Base-by-base conservation (phyloP, 2,888 invertebrate species). In the Lypha dubia region DNA sequence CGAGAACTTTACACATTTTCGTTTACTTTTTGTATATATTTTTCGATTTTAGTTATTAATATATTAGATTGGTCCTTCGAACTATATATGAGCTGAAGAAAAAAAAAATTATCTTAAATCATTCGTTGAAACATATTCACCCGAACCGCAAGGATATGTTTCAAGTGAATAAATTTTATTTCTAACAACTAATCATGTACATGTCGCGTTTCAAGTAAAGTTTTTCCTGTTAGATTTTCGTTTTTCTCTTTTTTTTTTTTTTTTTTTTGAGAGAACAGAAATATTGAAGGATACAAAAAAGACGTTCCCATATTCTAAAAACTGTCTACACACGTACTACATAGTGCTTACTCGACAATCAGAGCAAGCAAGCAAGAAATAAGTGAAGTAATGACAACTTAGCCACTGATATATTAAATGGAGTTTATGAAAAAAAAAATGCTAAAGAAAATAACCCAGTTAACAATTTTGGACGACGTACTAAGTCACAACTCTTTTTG, bases 151-250 rank as follows among this genome's bases (percentile, higher is more conserved):
- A 22, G 51, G 51, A 9, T 41, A 1, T 24, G 3, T n/a, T 24
- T 17, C 15, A 11, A 35, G 6, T 63, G 46, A 58, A 70, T 71
- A 83, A 73, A 24, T 73, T 67, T 41, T 49, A 24, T 51, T 68
- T 62, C 70, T 75, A 46, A 62, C 65, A 80, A 77, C 76, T 76
- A 76, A 84, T 76, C 84, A 84, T 81, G 84, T 84, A 76, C 76
- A 76, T 80, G 80, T 65, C 60, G 71, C 73, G 60, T 79, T 79
- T 83, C 63, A 83, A 71, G 56, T 76, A 38, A 60, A 49, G 35
- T 49, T 71, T 82, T 68, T 71, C 28, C 44, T 56, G 41, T 11
- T 13, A 17, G 9, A 62, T 65, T 79, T 79, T 46, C 5, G 6
- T 60, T 41, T 22, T n/a, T n/a, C n/a, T n/a, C n/a, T n/a, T 1